Evolutionary conservation across 2,888 invertebrate species (phyloP).

Genomic region (Aelia acuminata): DNA sequence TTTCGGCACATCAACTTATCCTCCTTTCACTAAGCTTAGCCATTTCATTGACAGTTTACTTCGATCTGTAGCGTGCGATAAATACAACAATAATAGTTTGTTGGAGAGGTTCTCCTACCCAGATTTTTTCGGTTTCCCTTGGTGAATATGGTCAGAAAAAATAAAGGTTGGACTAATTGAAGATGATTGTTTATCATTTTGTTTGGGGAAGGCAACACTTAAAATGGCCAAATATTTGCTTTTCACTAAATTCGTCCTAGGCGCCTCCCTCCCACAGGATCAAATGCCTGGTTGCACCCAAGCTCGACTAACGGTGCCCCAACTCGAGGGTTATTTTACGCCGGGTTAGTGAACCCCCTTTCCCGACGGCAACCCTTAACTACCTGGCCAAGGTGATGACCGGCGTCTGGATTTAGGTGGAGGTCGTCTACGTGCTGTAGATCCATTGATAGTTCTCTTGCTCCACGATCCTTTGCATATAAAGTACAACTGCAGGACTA

Average conservation of each 20-base stretch:
- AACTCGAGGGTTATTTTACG: background rate
- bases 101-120: too few relatives aligned
- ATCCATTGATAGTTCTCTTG: background rate
- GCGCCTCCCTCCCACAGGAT: too few relatives aligned
- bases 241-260: background rate
- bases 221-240: background rate
- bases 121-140: too few relatives aligned
- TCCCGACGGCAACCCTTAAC: background rate
- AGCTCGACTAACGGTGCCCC: background rate
- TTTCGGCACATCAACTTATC: too few relatives aligned
- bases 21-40: too few relatives aligned
- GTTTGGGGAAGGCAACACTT: too few relatives aligned
- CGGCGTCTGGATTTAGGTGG: slow-evolving; percentile 27
- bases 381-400: background rate
- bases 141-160: too few relatives aligned
- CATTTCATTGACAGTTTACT: too few relatives aligned
- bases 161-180: too few relatives aligned
- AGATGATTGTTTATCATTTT: too few relatives aligned
- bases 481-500: background rate
- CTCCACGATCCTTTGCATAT: background rate
- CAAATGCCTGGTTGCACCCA: background rate
- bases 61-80: too few relatives aligned
- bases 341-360: slow-evolving; percentile 2
- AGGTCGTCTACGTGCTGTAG: slow-evolving; percentile 3
- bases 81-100: too few relatives aligned